phyloP scores from a whole-genome alignment of 2,888 invertebrate genomes.

The Mimumesa dahlbomi region DNA sequence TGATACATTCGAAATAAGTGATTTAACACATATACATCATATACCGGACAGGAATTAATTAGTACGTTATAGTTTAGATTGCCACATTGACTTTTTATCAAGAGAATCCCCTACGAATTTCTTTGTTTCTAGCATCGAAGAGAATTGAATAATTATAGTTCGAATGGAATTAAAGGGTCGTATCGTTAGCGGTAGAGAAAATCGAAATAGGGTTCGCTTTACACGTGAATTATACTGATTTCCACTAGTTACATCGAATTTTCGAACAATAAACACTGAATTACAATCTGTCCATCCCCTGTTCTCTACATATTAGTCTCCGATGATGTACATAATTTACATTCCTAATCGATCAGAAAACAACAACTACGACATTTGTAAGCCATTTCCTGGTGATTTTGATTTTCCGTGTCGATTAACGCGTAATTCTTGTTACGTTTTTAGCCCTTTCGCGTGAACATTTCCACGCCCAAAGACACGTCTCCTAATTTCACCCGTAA shows the following conservation, averaged over 20 bases:
- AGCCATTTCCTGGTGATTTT: neutral
- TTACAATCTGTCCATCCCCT: neutral
- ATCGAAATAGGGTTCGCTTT: constrained; percentile 15
- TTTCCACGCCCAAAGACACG: too few species aligned
- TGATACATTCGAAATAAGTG: too few species aligned
- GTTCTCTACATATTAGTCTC: neutral
- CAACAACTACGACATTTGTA: neutral
- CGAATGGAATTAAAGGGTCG: neutral
- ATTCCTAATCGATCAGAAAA: neutral
- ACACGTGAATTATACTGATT: constrained; percentile 21
- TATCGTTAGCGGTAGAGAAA: neutral
- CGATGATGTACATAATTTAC: neutral
- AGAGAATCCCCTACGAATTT: too few species aligned
- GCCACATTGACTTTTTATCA: too few species aligned
- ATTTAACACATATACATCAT: too few species aligned
- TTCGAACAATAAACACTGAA: constrained; percentile 32
- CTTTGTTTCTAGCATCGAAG: too few species aligned
- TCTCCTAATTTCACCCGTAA: neutral
- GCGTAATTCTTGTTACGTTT: too few species aligned
- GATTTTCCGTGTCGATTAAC: neutral
- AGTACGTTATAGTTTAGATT: too few species aligned
- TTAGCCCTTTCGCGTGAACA: too few species aligned
- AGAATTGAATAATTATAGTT: too few species aligned
- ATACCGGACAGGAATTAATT: too few species aligned
- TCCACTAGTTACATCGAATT: constrained; percentile 33